phyloP scores from a whole-genome alignment of 2,888 invertebrate species.

The Apodemia hepburni region DNA sequence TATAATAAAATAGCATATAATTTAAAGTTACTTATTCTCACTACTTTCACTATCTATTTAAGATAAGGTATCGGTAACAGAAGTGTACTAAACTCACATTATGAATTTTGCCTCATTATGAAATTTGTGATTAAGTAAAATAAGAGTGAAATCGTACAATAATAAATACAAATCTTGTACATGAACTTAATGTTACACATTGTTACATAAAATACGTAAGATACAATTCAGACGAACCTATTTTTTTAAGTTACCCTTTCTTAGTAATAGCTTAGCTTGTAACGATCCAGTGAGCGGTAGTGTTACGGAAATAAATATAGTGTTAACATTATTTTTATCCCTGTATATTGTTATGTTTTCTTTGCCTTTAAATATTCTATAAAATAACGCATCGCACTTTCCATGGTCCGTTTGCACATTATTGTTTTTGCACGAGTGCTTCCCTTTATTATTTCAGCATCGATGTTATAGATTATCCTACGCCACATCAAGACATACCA shows the following conservation, averaged over 20 bases:
- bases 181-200: constrained; percentile 70
- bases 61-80: constrained; percentile 43
- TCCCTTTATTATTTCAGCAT: constrained; percentile 50
- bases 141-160: constrained; percentile 75
- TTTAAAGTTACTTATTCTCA: constrained; percentile 34
- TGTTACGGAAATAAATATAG: constrained; percentile 22
- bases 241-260: constrained; percentile 65
- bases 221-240: constrained; percentile 56
- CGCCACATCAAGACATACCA: constrained; percentile 47
- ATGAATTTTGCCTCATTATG: constrained; percentile 48
- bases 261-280: constrained; percentile 40
- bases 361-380: constrained; percentile 29
- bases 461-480: constrained; percentile 49
- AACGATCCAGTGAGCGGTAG: constrained; percentile 7
- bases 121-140: constrained; percentile 62
- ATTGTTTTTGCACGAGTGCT: constrained; percentile 60
- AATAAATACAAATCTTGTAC: constrained; percentile 55
- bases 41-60: constrained; percentile 32
- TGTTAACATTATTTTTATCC: constrained; percentile 19
- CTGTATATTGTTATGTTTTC: constrained; percentile 6
- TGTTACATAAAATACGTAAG: constrained; percentile 67
- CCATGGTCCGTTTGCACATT: constrained; percentile 66
- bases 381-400: constrained; percentile 46
- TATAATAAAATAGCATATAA: constrained; percentile 32
- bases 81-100: constrained; percentile 51